A percentile compares a stretch with the other conserved stretches of the same genome.
phyloP scores from a whole-genome alignment of 2,888 invertebrate species.

The Diaprepes abbreviatus region DNA sequence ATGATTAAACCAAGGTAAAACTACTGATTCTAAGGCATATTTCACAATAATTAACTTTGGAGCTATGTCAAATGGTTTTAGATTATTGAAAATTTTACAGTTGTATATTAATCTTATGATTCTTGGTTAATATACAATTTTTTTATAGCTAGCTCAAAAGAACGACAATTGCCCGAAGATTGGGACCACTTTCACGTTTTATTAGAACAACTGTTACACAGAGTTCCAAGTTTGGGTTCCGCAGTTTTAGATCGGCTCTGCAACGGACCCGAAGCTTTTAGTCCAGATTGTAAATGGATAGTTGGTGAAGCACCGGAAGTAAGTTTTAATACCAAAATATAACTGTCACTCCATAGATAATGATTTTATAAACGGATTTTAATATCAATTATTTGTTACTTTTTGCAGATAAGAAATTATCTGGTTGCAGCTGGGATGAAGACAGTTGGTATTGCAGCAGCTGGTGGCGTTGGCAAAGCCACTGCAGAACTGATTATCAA shows the following conservation, averaged over 20 bases:
- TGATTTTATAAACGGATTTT: too few species aligned
- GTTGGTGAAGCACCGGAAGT: slow-evolving; percentile 95
- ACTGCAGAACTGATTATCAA: slow-evolving; percentile 90
- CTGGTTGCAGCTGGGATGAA: slow-evolving; percentile 96
- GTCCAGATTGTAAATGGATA: slow-evolving; percentile 97
- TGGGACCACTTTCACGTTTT: slow-evolving; percentile 97
- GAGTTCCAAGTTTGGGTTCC: slow-evolving; percentile 84
- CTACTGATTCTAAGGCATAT: too few species aligned
- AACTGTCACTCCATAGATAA: too few species aligned
- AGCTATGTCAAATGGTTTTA: not conserved
- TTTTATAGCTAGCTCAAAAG: slow-evolving; percentile 73
- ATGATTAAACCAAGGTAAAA: too few species aligned
- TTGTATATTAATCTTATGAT: too few species aligned
- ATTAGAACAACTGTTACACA: slow-evolving; percentile 85
- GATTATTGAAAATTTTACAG: too few species aligned
- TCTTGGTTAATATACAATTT: too few species aligned
- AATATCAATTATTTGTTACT: too few species aligned
- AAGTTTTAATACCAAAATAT: slow-evolving; percentile 48
- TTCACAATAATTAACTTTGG: not conserved
- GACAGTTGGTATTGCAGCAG: slow-evolving; percentile 94
- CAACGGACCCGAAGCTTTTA: slow-evolving; percentile 95
- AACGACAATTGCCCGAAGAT: slow-evolving; percentile 84
- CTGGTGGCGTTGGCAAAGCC: slow-evolving; percentile 94
- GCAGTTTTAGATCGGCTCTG: slow-evolving; percentile 85
- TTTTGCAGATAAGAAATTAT: slow-evolving; percentile 83